A percentile compares a stretch with the other conserved stretches of the same genome.
phyloP scores from a whole-genome alignment of 2,888 invertebrate species.

The Cistogaster globosa region DNA sequence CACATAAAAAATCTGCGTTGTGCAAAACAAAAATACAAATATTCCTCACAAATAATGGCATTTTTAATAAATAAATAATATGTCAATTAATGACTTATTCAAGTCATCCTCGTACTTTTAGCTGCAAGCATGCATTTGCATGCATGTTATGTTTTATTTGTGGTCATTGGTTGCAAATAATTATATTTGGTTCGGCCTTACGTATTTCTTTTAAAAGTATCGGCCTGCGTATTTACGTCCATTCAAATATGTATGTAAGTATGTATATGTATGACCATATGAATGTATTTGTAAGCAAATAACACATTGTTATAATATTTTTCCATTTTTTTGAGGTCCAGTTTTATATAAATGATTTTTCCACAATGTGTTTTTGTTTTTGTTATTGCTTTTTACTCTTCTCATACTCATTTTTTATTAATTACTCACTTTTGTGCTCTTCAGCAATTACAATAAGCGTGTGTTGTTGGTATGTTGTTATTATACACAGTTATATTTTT shows the following conservation, averaged over 20 bases:
- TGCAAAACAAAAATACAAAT: too few relatives aligned
- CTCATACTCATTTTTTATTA: conserved; percentile 8
- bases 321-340: conserved; percentile 50
- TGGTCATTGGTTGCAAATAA: conserved; percentile 69
- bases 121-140: conserved; percentile 19
- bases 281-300: conserved; percentile 29
- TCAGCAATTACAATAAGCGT: neutral
- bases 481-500: neutral
- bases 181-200: conserved; percentile 58
- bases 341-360: conserved; percentile 60
- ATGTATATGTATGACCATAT: neutral
- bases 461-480: neutral
- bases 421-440: conserved; percentile 11
- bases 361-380: conserved; percentile 10
- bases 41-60: too few relatives aligned
- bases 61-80: neutral
- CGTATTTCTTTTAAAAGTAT: conserved; percentile 13
- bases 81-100: neutral
- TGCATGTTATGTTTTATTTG: conserved; percentile 62
- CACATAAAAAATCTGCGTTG: too few relatives aligned
- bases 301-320: conserved; percentile 60
- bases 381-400: neutral
- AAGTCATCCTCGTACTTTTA: conserved; percentile 1
- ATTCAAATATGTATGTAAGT: neutral
- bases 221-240: neutral